A percentile compares a stretch with the other conserved stretches of the same genome.
Conservation (phyloP, 37 sponge, comb jelly and placozoan genomes). For the Ianthella basta region DNA sequence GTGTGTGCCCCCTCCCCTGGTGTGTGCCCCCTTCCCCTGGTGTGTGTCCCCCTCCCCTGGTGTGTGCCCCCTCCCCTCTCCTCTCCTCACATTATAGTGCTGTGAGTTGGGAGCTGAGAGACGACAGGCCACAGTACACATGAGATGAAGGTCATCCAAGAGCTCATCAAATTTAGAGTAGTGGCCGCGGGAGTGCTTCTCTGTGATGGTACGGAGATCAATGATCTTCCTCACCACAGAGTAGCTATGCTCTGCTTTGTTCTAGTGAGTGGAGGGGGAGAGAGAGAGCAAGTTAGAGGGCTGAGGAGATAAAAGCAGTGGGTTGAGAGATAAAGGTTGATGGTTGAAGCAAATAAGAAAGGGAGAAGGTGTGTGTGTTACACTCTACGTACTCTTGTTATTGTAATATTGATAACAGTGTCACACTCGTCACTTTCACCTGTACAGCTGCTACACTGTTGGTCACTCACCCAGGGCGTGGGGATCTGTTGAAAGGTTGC, state of each 20-base stretch:
- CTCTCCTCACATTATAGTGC: constrained; percentile 33
- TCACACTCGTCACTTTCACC: too few relatives aligned
- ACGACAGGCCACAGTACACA: constrained; percentile 58
- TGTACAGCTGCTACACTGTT: too few relatives aligned
- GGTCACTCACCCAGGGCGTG: neutral
- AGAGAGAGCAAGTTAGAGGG: neutral
- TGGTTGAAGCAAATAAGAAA: neutral
- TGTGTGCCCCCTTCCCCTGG: too few relatives aligned
- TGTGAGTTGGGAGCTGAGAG: constrained; percentile 22
- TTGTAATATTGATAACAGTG: too few relatives aligned
- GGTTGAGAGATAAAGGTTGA: neutral
- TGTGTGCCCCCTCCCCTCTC: too few relatives aligned
- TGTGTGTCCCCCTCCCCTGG: too few relatives aligned
- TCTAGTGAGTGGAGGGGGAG: constrained; percentile 11
- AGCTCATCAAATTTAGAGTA: constrained; percentile 42
- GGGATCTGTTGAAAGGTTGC: constrained; percentile 4
- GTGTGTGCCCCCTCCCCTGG: too few relatives aligned
- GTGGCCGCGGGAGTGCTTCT: constrained; percentile 26
- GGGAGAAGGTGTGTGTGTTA: neutral
- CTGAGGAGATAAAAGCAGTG: neutral
- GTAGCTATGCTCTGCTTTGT: constrained; percentile 42
- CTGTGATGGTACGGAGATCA: constrained; percentile 48
- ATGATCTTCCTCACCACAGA: constrained; percentile 57
- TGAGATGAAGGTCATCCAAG: constrained; percentile 35
- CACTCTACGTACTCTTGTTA: too few relatives aligned